Conservation (phyloP, 2,113 vertebrate species). For the Ramphastos sulfuratus region DNA sequence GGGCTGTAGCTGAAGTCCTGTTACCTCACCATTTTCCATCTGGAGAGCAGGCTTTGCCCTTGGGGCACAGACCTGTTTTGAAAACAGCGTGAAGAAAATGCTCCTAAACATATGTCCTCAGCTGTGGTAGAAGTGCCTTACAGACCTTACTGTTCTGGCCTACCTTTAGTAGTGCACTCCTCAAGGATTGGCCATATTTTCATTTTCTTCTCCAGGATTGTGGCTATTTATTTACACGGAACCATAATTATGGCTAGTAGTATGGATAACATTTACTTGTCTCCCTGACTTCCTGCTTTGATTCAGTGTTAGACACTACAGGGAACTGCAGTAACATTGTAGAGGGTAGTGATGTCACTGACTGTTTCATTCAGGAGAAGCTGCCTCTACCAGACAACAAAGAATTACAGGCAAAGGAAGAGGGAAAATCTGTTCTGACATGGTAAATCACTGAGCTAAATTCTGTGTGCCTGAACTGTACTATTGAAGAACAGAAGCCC, state of each 20-base stretch:
- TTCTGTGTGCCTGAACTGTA: not conserved
- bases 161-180: not conserved
- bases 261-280: not conserved
- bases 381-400: not conserved
- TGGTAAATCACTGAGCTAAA: not conserved
- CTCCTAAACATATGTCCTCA: not conserved
- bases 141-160: rapidly evolving
- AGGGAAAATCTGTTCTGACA: not conserved
- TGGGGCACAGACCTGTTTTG: not conserved
- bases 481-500: not conserved
- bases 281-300: not conserved
- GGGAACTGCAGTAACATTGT: not conserved
- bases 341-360: not conserved
- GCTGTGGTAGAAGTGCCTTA: not conserved
- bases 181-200: not conserved
- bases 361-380: not conserved
- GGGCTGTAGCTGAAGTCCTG: not conserved
- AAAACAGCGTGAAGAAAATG: not conserved
- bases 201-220: not conserved
- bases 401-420: not conserved
- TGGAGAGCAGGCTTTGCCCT: not conserved
- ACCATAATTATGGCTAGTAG: not conserved
- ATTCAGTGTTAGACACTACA: not conserved
- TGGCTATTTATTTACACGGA: not conserved
- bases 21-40: slow-evolving; percentile 28